A percentile compares a stretch with the other conserved stretches of the same genome.
phyloP scores from a whole-genome alignment of 2,888 invertebrate species.

The Isoperla grammatica region DNA sequence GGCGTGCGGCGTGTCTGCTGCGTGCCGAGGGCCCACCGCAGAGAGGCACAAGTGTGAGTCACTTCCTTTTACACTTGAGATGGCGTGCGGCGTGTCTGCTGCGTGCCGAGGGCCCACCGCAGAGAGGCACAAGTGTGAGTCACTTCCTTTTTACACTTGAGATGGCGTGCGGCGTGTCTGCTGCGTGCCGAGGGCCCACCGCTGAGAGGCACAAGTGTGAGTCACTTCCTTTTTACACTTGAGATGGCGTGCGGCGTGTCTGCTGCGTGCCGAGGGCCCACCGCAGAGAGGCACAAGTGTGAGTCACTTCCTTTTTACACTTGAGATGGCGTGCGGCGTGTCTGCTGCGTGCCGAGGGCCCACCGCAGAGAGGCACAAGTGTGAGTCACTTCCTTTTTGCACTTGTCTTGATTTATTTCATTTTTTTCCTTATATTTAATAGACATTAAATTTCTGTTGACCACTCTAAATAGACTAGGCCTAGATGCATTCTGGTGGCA shows the following conservation, averaged over 20 bases:
- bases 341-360: constrained; percentile 92
- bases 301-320: too few relatives aligned
- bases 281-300: constrained; percentile 84
- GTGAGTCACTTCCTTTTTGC: constrained; percentile 57
- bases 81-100: constrained; percentile 91
- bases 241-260: constrained; percentile 87
- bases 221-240: too few relatives aligned
- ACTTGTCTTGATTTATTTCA: too few relatives aligned
- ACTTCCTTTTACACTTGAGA: too few relatives aligned
- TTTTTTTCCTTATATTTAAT: too few relatives aligned
- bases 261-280: constrained; percentile 79
- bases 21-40: constrained; percentile 80
- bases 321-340: constrained; percentile 90
- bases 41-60: constrained; percentile 81
- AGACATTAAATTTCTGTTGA: too few relatives aligned
- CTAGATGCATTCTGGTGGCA: too few relatives aligned
- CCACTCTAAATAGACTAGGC: too few relatives aligned
- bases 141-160: too few relatives aligned
- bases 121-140: constrained; percentile 81
- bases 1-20: constrained; percentile 90
- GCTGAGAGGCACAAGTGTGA: constrained; percentile 84
- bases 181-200: constrained; percentile 85
- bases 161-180: constrained; percentile 80
- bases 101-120: constrained; percentile 84
- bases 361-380: constrained; percentile 78